Base-by-base conservation (phyloP, 2,113 vertebrate genomes). In the Rhea pennata region DNA sequence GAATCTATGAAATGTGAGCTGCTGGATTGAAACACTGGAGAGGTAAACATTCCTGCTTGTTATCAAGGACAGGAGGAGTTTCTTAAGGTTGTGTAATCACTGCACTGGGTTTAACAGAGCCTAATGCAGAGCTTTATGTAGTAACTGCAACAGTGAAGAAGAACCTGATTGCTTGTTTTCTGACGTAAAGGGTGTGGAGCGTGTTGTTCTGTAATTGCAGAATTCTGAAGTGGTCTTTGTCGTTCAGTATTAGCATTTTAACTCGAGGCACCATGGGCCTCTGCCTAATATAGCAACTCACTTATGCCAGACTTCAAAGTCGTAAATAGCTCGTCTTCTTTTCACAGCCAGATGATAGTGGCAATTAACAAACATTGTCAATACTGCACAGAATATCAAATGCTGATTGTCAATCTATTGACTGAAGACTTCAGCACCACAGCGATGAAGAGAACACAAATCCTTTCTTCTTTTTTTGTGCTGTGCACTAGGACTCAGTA, bases 311-410 rank as follows among this genome's bases (percentile, higher is more conserved):
- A 53, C 24, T 79, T 75, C 61, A 64, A 21, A 58, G 19, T 1
- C 2, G 0, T 0, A 0, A 11, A 20, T 23, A 72, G 5, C 20
- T 79, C 89, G 26, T 67, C 62, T 91, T 59, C 50, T 29, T 64
- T 64, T 86, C 42, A 61, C 12, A 58, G 75, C 1, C 40, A 64
- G 20, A 62, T 42, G 15, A 62, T 42, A 42, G 46, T 36, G 81
- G 5, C 9, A 70, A 39, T 31, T 53, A 85, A 22, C 4, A 46
- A 92, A 65, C 15, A 26, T 9, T 53, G 14, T 24, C 58, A 74
- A 27, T 12, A 31, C 24, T 0, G 0, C 56, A 13, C 9, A 82
- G 77, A 72, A 24, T 48, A 42, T 5, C 5, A 3, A 58, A 27
- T 62, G 33, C 5, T 26, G 20, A 62, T 75, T 82, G 24, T 22